Evolutionary conservation across 2,888 invertebrate genomes (phyloP).

Genomic region (Crematogaster levior): DNA sequence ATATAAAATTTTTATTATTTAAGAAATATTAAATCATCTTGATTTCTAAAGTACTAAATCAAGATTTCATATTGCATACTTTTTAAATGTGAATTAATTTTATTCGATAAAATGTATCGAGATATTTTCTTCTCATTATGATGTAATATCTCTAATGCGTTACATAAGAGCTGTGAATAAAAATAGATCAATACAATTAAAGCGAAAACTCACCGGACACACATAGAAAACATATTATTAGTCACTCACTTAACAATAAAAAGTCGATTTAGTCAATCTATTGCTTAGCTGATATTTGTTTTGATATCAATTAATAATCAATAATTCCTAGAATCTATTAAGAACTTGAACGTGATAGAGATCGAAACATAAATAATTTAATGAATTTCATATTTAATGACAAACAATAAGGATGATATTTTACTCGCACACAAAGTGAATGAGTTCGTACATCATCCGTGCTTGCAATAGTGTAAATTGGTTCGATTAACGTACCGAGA

Average conservation of each 20-base stretch:
- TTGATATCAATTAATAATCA: neutral
- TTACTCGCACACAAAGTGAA: neutral
- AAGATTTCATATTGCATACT: neutral
- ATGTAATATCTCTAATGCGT: neutral
- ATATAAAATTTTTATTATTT: too few relatives aligned
- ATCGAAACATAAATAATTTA: neutral
- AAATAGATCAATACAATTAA: neutral
- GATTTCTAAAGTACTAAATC: neutral
- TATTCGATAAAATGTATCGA: neutral
- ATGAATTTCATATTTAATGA: conserved; percentile 9
- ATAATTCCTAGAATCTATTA: neutral
- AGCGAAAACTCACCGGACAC: neutral
- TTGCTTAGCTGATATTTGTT: conserved; percentile 1
- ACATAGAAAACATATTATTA: neutral
- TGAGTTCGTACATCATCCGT: neutral
- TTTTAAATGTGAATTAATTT: neutral
- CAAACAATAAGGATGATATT: neutral
- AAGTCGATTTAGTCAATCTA: neutral
- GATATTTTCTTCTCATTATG: neutral
- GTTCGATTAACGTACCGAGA: conserved; percentile 51
- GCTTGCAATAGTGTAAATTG: conserved; percentile 40
- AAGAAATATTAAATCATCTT: neutral
- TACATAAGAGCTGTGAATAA: neutral
- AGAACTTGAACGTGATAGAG: neutral
- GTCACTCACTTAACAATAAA: neutral